Percentiles rank a stretch among this genome's conserved stretches.
Evolutionary conservation across 1,140 invertebrate genomes (phyloP).

Genomic region (Parapsyche elsis): DNA sequence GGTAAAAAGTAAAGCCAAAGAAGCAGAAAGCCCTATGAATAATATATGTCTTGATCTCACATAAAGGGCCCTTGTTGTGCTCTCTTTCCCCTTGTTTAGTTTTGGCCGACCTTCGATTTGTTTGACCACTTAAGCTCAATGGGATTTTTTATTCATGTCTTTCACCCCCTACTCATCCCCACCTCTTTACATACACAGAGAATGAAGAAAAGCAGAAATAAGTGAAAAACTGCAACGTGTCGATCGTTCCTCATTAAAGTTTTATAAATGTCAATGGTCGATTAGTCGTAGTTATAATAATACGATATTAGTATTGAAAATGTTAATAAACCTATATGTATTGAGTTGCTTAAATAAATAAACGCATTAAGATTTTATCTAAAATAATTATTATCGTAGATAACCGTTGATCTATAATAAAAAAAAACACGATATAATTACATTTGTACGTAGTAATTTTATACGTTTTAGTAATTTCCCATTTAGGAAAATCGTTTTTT

Average conservation of each 20-base stretch:
- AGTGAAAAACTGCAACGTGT: not conserved
- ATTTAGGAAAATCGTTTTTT: no score
- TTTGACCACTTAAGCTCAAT: constrained; percentile 49
- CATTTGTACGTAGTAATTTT: no score
- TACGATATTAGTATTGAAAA: no score
- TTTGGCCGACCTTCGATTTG: constrained; percentile 43
- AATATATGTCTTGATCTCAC: constrained; percentile 38
- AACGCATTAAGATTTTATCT: no score
- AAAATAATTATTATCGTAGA: no score
- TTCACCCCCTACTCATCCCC: not conserved
- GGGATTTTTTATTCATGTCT: constrained; percentile 41
- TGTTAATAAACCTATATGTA: no score
- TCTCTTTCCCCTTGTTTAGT: constrained; percentile 27
- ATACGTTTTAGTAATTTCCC: no score
- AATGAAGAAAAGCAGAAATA: not conserved
- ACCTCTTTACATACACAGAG: not conserved
- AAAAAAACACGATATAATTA: no score
- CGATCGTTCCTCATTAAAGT: not conserved
- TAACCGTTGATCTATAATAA: no score
- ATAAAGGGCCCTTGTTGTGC: constrained; percentile 44
- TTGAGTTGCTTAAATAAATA: no score
- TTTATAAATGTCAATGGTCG: not conserved
- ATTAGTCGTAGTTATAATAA: no score
- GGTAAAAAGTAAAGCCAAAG: constrained; percentile 34
- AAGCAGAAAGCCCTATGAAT: constrained; percentile 45